Conservation (phyloP, 2,888 invertebrate species). For the Ormyrus nitidulus region DNA sequence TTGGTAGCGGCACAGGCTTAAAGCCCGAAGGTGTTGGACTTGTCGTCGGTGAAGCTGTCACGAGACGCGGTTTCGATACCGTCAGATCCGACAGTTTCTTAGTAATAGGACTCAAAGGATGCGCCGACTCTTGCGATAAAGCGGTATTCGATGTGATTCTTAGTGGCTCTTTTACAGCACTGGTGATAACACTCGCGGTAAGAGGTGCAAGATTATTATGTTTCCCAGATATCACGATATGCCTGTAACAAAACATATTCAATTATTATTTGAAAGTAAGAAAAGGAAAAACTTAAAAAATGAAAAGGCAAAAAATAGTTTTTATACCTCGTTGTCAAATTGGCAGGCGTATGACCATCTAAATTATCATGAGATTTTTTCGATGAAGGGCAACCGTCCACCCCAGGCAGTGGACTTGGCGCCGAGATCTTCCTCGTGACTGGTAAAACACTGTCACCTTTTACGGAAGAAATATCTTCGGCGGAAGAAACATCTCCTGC, state of each 20-base stretch:
- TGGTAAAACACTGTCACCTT: slow-evolving; percentile 48
- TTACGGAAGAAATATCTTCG: neutral
- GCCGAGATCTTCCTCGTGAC: slow-evolving; percentile 61
- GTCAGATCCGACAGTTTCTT: slow-evolving; percentile 68
- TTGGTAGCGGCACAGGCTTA: slow-evolving; percentile 58
- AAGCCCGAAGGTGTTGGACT: slow-evolving; percentile 64
- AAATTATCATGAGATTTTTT: slow-evolving; percentile 47
- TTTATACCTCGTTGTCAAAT: slow-evolving; percentile 55
- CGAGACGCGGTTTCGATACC: slow-evolving; percentile 66
- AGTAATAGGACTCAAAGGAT: slow-evolving; percentile 64
- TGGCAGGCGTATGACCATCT: slow-evolving; percentile 13
- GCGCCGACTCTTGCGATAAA: slow-evolving; percentile 28
- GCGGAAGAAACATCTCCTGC: slow-evolving; percentile 37
- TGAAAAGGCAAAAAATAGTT: neutral
- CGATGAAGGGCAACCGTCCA: slow-evolving; percentile 49
- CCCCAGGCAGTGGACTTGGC: slow-evolving; percentile 61
- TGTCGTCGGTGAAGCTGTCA: slow-evolving; percentile 67
- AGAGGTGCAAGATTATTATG: slow-evolving; percentile 27
- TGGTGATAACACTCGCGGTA: slow-evolving; percentile 27
- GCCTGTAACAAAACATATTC: neutral
- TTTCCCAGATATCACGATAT: neutral
- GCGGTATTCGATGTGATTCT: slow-evolving; percentile 55
- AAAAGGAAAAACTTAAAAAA: neutral
- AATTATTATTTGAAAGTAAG: neutral
- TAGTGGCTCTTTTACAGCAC: slow-evolving; percentile 40